phyloP scores from a whole-genome alignment of 2,113 vertebrate species.

The Clarias batrachus region DNA sequence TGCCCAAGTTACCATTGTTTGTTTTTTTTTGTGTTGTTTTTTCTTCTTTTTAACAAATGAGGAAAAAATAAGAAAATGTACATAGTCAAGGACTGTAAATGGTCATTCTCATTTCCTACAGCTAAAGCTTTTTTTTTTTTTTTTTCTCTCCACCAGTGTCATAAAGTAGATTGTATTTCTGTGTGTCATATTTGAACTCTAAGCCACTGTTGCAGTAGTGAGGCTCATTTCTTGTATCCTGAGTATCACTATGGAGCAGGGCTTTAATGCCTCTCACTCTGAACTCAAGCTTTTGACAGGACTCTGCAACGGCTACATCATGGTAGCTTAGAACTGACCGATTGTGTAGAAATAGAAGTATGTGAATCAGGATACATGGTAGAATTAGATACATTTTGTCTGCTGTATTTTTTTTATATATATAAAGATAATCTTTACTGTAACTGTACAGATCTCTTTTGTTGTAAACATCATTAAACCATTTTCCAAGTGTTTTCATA shows the following conservation, averaged over 20 bases:
- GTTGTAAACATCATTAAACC: conserved; percentile 99
- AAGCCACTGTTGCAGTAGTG: conserved; percentile 63
- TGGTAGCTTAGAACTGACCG: conserved; percentile 79
- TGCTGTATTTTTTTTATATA: conserved; percentile 94
- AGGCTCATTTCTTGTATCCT: conserved; percentile 54
- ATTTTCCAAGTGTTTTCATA: conserved; percentile 99
- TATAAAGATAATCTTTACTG: conserved; percentile 95
- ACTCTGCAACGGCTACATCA: conserved; percentile 63
- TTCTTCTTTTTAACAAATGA: conserved; percentile 55
- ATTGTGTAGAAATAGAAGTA: conserved; percentile 85
- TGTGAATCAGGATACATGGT: conserved; percentile 96
- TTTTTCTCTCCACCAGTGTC: conserved; percentile 49
- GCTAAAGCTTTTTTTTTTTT: conserved; percentile 63
- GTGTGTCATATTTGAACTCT: conserved; percentile 52
- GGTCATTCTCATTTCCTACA: conserved; percentile 72
- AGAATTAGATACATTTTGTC: conserved; percentile 97
- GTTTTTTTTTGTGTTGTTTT: conserved; percentile 29
- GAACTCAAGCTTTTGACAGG: conserved; percentile 80
- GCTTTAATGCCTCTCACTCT: conserved; percentile 38
- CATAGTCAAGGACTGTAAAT: conserved; percentile 81
- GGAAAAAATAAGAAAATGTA: conserved; percentile 79
- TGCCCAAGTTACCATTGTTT: conserved; percentile 83
- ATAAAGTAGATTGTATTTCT: conserved; percentile 62
- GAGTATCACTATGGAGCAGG: conserved; percentile 60
- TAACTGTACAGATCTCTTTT: conserved; percentile 99